These are phyloP conservation scores for Lophochroa leadbeateri DNA, from an alignment of 2,113 vertebrate species.

Conservation along the genomic window DNA sequence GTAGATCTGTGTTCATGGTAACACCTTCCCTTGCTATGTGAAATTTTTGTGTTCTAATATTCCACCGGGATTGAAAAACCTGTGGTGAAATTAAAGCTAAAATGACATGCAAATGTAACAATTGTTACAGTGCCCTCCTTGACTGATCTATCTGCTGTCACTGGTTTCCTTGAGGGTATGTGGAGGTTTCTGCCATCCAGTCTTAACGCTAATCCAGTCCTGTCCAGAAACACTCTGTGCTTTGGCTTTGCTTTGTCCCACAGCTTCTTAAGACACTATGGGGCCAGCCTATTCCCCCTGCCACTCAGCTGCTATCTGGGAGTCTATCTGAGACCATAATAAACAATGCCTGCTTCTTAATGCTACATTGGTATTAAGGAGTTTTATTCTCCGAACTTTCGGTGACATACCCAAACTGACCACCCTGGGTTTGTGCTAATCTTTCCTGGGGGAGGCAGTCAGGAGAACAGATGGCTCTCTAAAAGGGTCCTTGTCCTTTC, in stretches of 20 bases:
- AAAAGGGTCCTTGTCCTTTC: conserved; percentile 20
- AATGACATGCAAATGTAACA: neutral
- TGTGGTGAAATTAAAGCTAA: neutral
- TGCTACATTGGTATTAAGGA: neutral
- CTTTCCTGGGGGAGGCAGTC: neutral
- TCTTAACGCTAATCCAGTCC: neutral
- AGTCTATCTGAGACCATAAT: neutral
- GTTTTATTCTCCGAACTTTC: neutral
- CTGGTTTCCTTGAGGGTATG: neutral
- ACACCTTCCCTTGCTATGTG: neutral
- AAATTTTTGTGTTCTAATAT: neutral
- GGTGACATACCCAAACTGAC: neutral
- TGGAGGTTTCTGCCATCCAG: neutral
- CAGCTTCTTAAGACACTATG: neutral
- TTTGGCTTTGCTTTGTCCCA: neutral
- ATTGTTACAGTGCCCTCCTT: neutral
- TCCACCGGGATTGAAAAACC: neutral
- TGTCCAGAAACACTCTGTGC: neutral
- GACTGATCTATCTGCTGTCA: neutral
- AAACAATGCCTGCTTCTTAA: neutral
- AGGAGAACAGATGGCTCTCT: neutral
- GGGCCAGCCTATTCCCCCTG: neutral
- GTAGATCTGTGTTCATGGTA: neutral
- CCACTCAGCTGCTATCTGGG: neutral
- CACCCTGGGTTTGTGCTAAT: neutral